Base-by-base conservation (phyloP, 2,113 vertebrate genomes). In the Chloebia gouldiae region DNA sequence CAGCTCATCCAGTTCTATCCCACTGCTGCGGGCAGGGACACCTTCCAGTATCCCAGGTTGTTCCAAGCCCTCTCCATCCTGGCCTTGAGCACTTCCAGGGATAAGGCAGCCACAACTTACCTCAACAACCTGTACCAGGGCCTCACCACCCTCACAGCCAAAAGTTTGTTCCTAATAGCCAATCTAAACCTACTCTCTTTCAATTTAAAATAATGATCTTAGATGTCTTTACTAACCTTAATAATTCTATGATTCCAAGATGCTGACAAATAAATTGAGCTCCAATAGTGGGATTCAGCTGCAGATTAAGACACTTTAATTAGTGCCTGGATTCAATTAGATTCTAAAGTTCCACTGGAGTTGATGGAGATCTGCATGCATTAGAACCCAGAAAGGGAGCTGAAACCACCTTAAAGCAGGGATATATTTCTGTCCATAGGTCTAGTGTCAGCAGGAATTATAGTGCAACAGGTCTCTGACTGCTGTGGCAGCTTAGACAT, bases 11-110 rank as follows among this genome's bases (percentile, higher is more conserved):
- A 13, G 1, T 28, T 65, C 31, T 22, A 27, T 8, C 3, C 5
- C 14, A 9, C 10, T 28, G 12, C 37, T 0, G 0, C 4, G 10
- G 27, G 19, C 19, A 45, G 39, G 19, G 11, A 30, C 20, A 60
- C 16, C 9, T 81, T 30, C 24, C 45, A 18, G 39, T 40, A 4
- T 17, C 3, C 24, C 47, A 54, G 9, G 6, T 27, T 75, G 20
- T 37, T 81, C 39, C 16, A 40, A 81, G 19, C 30, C 9, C 6
- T 1, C 0, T 47, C 9, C 6, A 10, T 15, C 30, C 16, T 53
- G 45, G 15, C 39, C 9, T 68, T 31, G 70, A 8, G 39, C 23
- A 11, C 9, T 53, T 22, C 6, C 30, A 75, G 11, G 30, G 24
- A 31, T 53, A 16, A 24, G 17, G 6, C 4, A 45, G 18, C 7